Base-by-base conservation (phyloP, 1,140 invertebrate genomes). In the Camponotus floridanus region DNA sequence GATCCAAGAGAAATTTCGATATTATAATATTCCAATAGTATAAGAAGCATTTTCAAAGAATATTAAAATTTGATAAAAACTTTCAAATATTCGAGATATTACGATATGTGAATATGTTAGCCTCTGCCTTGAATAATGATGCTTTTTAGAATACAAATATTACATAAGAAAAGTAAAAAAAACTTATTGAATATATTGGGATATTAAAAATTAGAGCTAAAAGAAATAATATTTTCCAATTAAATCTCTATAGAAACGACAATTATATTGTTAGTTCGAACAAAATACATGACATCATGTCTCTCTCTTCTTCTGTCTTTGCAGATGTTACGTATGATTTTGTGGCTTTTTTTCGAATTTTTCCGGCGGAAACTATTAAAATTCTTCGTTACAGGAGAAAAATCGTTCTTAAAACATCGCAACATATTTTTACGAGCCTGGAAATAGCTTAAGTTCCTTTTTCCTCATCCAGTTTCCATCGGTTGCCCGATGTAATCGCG, bases 301-400 rank as follows among this genome's bases (percentile, higher is more conserved):
- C 3, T 5, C 3, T 5, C 3, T 33, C 48, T 18, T 42, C 26
- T 42, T 5, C 73, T 31, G 36, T 9, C 21, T 76, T 36, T 21
- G 18, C 31, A 13, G 13, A 79, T 11, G 11, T 8, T 7, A 55
- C 51, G 64, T 33, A 33, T 7, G 61, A 74, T 83, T 57, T 26
- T 13, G 9, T 6, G 21, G 15, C 26, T 80, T 48, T 68, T 15
- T 55, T 42, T 80, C 21, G 64, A 80, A 80, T 39, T 61, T 83
- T 36, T 83, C 31, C 45, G 13, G n/a, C 70, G 59, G 55, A 61
- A 62, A 21, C 39, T 36, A 83, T 83, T 48, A 73, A 13, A 57
- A 62, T 80, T 83, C 55, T 83, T 83, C 55, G 31, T 83, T 36
- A 74, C 26, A 55, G 33, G 39, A 81, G 13, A 51, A 83, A 61